A percentile compares a stretch with the other conserved stretches of the same genome.
Evolutionary conservation across 2,888 invertebrate genomes (phyloP).

Genomic region (Melanophora roralis): DNA sequence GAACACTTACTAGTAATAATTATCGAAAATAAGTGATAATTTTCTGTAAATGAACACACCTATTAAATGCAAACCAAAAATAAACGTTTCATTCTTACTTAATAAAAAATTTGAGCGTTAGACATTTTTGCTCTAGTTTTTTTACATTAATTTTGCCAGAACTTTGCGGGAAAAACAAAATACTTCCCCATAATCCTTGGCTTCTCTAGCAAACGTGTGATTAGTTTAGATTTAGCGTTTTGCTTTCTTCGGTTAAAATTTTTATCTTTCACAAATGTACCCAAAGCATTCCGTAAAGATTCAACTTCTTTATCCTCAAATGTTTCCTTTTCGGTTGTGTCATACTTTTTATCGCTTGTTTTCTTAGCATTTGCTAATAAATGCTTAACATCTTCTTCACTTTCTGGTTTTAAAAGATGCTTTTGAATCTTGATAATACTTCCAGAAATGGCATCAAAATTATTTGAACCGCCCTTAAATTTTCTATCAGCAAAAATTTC

Average conservation of each 20-base stretch:
- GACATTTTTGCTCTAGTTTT: too few species aligned
- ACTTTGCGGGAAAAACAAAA: constrained; percentile 25
- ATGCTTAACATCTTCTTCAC: background rate
- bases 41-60: too few species aligned
- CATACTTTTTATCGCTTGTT: background rate
- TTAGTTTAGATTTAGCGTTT: constrained; percentile 20
- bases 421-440: constrained; percentile 29
- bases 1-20: too few species aligned
- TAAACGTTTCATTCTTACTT: too few species aligned
- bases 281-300: constrained; percentile 66
- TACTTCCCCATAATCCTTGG: constrained; percentile 1
- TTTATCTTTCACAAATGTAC: constrained; percentile 66
- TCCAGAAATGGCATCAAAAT: background rate
- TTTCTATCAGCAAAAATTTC: constrained; percentile 47
- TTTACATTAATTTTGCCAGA: constrained; percentile 3
- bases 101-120: too few species aligned
- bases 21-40: too few species aligned
- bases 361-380: background rate
- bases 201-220: background rate
- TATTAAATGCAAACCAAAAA: too few species aligned
- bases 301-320: constrained; percentile 44
- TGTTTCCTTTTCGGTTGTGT: background rate
- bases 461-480: background rate
- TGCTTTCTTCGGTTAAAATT: constrained; percentile 63
- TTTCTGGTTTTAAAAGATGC: constrained; percentile 43